Evolutionary conservation across 2,113 vertebrate species (phyloP).

Genomic region (sheep (Ovis aries)): ARS-UI_Ramb_v3.0 NC_056063.1:84421001-84421500

Average conservation of each 20-base stretch:
- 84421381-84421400: neutral
- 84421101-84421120: neutral
- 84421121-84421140: neutral
- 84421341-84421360: neutral
- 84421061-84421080: rapidly evolving
- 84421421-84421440: neutral
- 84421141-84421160: neutral
- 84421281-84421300: too few species aligned
- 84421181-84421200: rapidly evolving
- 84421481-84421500: neutral
- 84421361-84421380: neutral
- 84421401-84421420: neutral
- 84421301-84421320: neutral
- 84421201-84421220: rapidly evolving
- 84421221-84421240: neutral
- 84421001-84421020: rapidly evolving
- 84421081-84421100: neutral
- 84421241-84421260: rapidly evolving
- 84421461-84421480: neutral
- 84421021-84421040: too few species aligned
- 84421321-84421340: neutral
- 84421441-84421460: neutral
- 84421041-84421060: rapidly evolving
- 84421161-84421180: rapidly evolving
- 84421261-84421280: rapidly evolving